Evolutionary conservation across 2,888 invertebrate genomes (phyloP).

Genomic region (Mayetiola destructor): DNA sequence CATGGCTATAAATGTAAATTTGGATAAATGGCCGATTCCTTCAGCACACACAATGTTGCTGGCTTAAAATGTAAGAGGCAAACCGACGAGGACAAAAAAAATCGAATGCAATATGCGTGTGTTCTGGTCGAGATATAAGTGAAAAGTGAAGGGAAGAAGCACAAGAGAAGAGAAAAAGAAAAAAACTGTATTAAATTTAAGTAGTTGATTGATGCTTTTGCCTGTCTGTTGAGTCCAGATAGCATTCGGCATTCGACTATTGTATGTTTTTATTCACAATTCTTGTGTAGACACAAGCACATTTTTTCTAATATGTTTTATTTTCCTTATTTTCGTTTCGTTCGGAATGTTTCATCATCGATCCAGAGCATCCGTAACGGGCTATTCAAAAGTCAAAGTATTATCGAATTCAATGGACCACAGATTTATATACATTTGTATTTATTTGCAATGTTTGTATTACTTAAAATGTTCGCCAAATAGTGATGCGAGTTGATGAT

Average conservation of each 20-base stretch:
- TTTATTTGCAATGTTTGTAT: no score
- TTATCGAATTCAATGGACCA: conserved; percentile 10
- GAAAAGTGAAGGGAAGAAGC: no score
- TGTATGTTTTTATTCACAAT: not conserved
- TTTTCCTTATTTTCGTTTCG: not conserved
- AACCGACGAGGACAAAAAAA: not conserved
- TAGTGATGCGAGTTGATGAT: no score
- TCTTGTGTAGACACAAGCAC: not conserved
- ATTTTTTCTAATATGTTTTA: not conserved
- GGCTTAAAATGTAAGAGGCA: not conserved
- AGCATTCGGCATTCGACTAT: no score
- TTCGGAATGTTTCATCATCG: not conserved
- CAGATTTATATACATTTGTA: no score
- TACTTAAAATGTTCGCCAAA: no score
- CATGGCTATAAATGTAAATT: conserved; percentile 12
- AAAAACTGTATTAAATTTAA: conserved; percentile 14
- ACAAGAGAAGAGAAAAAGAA: not conserved
- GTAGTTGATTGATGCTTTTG: conserved; percentile 16
- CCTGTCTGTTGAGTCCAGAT: conserved; percentile 15
- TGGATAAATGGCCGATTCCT: conserved; percentile 5
- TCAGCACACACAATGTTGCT: not conserved
- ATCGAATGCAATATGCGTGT: not conserved
- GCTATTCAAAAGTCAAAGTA: not conserved
- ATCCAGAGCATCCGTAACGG: not conserved
- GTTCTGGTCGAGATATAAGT: not conserved